Evolutionary conservation across 2,113 vertebrate genomes (phyloP).

Genomic region (Gnathonemus echidnorhynchus): DNA sequence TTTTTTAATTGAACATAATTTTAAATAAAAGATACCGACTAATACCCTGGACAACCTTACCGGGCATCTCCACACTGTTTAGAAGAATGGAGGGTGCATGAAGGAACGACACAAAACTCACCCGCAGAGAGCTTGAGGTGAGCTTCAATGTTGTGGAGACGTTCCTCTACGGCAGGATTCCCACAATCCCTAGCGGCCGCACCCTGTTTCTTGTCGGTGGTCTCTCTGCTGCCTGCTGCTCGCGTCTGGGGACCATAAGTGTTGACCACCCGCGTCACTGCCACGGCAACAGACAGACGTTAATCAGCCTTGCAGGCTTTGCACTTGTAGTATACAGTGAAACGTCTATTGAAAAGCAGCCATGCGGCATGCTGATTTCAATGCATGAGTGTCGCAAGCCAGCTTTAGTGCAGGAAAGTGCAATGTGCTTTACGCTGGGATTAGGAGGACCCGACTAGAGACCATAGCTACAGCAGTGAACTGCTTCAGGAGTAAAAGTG

Average conservation of each 20-base stretch:
- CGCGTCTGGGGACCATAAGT: constrained; percentile 89
- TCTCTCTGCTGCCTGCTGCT: constrained; percentile 55
- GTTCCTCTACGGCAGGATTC: constrained; percentile 83
- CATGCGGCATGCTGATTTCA: neutral
- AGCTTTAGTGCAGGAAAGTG: neutral
- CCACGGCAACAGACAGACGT: neutral
- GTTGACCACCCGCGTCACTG: constrained; percentile 92
- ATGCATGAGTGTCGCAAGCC: neutral
- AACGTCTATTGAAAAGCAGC: neutral
- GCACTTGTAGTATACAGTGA: neutral
- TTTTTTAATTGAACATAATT: neutral
- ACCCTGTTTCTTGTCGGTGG: constrained; percentile 60
- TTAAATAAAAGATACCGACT: neutral
- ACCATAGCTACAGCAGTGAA: neutral
- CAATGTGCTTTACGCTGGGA: neutral
- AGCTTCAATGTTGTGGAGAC: constrained; percentile 88
- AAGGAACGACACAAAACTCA: constrained; percentile 32
- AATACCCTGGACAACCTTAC: neutral
- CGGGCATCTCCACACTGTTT: neutral
- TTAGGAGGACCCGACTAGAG: neutral
- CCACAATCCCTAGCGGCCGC: constrained; percentile 67
- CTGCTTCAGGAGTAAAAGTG: neutral
- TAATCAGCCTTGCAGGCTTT: neutral
- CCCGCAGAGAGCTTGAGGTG: constrained; percentile 82
- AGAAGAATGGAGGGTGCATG: neutral